Conservation (phyloP, 2,888 invertebrate genomes). For the Polyommatus icarus region DNA sequence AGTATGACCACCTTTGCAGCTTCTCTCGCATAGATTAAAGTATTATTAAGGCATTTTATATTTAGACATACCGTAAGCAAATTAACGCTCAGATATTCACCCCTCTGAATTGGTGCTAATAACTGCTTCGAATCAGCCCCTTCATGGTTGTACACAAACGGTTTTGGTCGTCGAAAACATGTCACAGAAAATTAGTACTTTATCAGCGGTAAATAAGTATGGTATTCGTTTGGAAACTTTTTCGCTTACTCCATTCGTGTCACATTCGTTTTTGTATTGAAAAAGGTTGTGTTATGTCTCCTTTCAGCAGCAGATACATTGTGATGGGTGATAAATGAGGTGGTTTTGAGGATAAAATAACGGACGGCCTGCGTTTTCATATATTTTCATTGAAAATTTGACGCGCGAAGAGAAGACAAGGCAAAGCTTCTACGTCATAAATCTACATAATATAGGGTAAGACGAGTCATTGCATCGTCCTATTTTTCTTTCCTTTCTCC, state of each 20-base stretch:
- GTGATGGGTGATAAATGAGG: constrained; percentile 44
- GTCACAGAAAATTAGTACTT: not conserved
- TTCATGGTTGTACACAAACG: constrained; percentile 26
- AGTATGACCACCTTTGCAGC: not conserved
- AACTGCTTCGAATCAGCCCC: constrained; percentile 45
- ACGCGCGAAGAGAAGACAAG: not conserved
- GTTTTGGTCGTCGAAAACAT: not conserved
- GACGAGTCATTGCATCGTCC: not conserved
- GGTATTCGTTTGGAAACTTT: not conserved
- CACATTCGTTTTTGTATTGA: constrained; percentile 45
- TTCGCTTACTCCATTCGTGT: constrained; percentile 43
- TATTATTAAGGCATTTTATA: constrained; percentile 44
- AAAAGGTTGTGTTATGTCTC: constrained; percentile 43
- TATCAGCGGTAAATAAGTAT: not conserved
- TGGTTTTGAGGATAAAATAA: constrained; percentile 39
- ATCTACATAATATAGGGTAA: not conserved
- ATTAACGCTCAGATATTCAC: constrained; percentile 75
- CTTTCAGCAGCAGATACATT: constrained; percentile 42
- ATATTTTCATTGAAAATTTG: constrained; percentile 22
- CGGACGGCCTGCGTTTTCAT: constrained; percentile 38
- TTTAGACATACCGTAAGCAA: constrained; percentile 72
- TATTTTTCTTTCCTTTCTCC: not conserved
- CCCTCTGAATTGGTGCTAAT: constrained; percentile 77
- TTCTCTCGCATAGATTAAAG: constrained; percentile 36
- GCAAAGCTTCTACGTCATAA: constrained; percentile 10